A percentile compares a stretch with the other conserved stretches of the same genome.
These are phyloP conservation scores for Kryptolebias marmoratus DNA, from an alignment of 2,113 vertebrate genomes.

Conservation along the genomic window DNA sequence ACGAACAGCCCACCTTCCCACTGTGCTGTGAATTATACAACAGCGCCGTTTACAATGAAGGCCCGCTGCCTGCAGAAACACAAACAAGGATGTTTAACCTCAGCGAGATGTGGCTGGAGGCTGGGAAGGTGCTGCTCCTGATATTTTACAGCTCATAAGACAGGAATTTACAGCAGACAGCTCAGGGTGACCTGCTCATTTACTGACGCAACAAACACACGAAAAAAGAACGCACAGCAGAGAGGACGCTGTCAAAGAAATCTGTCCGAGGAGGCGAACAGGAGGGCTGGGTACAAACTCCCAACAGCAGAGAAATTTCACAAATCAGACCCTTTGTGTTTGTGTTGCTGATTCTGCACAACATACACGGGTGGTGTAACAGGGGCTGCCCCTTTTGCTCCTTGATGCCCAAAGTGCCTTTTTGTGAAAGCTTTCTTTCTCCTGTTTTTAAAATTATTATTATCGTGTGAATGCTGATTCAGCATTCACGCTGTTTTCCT, in stretches of 20 bases:
- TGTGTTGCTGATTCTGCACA: too few relatives aligned
- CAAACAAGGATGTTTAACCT: conserved; percentile 53
- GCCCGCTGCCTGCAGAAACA: conserved; percentile 29
- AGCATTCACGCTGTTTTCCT: too few relatives aligned
- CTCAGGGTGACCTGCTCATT: conserved; percentile 61
- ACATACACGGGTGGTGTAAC: too few relatives aligned
- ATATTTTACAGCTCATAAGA: conserved; percentile 32
- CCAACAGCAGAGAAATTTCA: conserved; percentile 32
- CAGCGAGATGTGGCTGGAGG: conserved; percentile 5
- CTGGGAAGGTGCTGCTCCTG: conserved; percentile 2
- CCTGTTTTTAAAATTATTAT: too few relatives aligned
- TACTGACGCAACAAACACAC: conserved; percentile 4
- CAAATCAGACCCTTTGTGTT: too few relatives aligned
- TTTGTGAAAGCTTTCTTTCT: too few relatives aligned
- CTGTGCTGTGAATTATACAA: conserved; percentile 67
- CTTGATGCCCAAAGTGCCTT: too few relatives aligned
- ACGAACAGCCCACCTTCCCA: conserved; percentile 46
- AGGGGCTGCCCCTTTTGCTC: too few relatives aligned
- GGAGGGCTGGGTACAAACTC: conserved; percentile 21
- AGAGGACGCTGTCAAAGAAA: conserved; percentile 37
- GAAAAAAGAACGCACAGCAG: conserved; percentile 21
- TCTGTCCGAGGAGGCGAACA: conserved; percentile 20
- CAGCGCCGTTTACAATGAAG: conserved; percentile 51
- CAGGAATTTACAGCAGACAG: conserved; percentile 41
- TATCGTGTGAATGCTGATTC: too few relatives aligned